These are phyloP conservation scores for human (Homo sapiens) DNA, from an alignment of 2,113 vertebrate genomes.

Conservation along the genomic window DNA sequence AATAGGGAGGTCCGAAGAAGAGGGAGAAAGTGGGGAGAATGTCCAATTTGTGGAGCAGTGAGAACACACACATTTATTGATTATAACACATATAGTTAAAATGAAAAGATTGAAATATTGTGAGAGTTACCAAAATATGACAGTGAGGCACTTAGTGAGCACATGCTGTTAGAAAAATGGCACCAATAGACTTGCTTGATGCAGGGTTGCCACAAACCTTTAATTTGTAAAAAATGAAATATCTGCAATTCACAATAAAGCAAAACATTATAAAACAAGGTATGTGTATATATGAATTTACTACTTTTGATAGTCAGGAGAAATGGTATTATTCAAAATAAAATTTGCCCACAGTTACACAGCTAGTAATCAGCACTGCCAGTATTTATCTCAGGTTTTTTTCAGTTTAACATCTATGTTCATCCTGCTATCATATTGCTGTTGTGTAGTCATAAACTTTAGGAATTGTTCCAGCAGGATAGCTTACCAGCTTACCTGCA, in stretches of 20 bases:
- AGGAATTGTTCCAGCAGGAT: background rate
- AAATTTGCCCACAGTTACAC: background rate
- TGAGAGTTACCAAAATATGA: background rate
- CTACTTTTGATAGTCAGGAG: background rate
- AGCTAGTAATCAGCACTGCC: background rate
- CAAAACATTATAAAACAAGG: background rate
- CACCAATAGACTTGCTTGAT: background rate
- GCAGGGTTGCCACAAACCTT: background rate
- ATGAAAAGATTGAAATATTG: background rate
- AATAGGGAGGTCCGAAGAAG: background rate
- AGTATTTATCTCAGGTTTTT: background rate
- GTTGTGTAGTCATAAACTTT: background rate
- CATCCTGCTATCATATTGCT: background rate
- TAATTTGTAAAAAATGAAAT: background rate
- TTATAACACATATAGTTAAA: background rate
- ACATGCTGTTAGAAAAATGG: background rate
- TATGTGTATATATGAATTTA: background rate
- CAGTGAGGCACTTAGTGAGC: background rate
- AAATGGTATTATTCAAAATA: background rate
- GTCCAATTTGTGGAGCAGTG: background rate
- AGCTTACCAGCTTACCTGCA: background rate
- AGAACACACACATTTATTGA: background rate
- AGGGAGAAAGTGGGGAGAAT: background rate
- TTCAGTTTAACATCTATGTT: background rate
- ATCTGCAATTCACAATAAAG: background rate